A percentile compares a stretch with the other conserved stretches of the same genome.
phyloP scores from a whole-genome alignment of 2,888 invertebrate genomes.

The Alcis repandata region DNA sequence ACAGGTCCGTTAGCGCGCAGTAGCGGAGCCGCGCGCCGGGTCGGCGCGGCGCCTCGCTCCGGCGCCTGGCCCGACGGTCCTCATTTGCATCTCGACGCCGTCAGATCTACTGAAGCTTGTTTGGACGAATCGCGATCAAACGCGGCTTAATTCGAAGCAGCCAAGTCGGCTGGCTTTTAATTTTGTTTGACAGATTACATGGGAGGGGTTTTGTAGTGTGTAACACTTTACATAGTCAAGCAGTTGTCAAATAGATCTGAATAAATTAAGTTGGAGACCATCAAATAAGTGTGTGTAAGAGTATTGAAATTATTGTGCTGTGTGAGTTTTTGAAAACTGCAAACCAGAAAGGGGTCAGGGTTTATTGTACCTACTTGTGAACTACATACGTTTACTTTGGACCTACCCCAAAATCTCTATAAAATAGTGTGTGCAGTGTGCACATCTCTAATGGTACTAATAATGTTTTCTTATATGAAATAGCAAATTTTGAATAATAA shows the following conservation, averaged over 20 bases:
- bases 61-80: conserved; percentile 49
- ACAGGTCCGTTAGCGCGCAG: conserved; percentile 23
- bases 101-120: conserved; percentile 39
- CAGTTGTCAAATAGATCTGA: no score
- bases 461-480: no score
- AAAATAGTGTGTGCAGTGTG: no score
- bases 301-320: no score
- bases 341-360: no score
- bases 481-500: no score
- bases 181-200: conserved; percentile 30
- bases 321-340: no score
- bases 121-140: conserved; percentile 44
- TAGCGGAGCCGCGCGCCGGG: conserved; percentile 21
- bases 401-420: no score
- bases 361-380: no score
- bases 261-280: background rate
- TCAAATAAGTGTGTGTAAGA: background rate
- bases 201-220: conserved; percentile 8
- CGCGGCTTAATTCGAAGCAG: conserved; percentile 39
- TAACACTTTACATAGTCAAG: no score
- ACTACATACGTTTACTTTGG: no score
- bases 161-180: conserved; percentile 29
- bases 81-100: conserved; percentile 52
- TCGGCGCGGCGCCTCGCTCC: conserved; percentile 39
- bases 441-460: no score